Evolutionary conservation across 2,113 vertebrate species (phyloP), one percentile per base, ranked within the genome.

Genomic region (Proterorhinus semilunaris): DNA sequence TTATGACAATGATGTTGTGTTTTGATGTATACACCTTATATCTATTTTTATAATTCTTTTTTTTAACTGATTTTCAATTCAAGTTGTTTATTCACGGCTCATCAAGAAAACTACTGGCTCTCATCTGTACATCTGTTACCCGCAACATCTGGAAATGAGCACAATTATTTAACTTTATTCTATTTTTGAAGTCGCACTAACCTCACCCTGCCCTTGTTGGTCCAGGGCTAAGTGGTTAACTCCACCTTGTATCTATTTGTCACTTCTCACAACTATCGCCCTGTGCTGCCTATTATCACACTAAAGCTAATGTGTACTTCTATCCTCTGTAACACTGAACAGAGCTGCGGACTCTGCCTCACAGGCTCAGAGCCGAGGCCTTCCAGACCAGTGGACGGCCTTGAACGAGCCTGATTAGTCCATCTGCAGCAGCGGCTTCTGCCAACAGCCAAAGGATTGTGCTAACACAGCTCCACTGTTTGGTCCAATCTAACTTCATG

Each of bases 121-220:
- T 63, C 58, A 76, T 76, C 80, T 73, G 84, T 85, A 58, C 42
- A 27, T 65, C 71, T 62, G 83, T 84, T 90, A 91, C 88, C 85
- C 89, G 81, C 15, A 87, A 83, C 87, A 87, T 89, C 80, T 88
- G 88, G 89, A 88, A 90, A 87, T 86, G 86, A 88, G 87, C 88
- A 90, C 90, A 91, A 83, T 75, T 50, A 88, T 90, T 92, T 90
- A 74, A 85, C 79, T 78, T 59, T 66, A 62, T 71, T 65, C 76
- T 73, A 17, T 75, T 76, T 78, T 65, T 69, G 65, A 45, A 59
- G 74, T 76, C 65, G 66, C 80, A 63, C 85, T 74, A 82, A 80
- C 85, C 82, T 71, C 11, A 66, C 79, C 65, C 73, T 74, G 77
- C 61, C 51, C 76, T 68, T 80, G 79, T 85, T 83, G 75, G 72